Conservation (phyloP, 2,888 invertebrate genomes). For the Cistogaster globosa region DNA sequence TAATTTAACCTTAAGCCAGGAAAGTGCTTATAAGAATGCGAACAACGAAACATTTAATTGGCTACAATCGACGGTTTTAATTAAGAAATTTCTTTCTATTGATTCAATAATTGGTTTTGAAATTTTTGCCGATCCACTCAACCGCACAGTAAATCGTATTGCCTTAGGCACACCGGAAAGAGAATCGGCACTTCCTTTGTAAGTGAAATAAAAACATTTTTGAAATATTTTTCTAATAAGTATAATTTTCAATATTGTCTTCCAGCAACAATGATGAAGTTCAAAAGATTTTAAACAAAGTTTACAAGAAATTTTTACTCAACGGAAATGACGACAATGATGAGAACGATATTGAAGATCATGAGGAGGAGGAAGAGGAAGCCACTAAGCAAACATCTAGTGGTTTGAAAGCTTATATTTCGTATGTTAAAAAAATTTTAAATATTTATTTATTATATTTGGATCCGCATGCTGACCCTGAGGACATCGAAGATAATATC, state of each 20-base stretch:
- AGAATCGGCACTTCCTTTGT: conserved; percentile 89
- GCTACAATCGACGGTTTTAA: conserved; percentile 86
- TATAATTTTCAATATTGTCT: background rate
- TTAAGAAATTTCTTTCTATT: conserved; percentile 87
- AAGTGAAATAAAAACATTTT: conserved; percentile 71
- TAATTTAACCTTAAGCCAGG: conserved; percentile 83
- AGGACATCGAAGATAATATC: conserved; percentile 79
- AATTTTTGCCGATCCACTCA: conserved; percentile 88
- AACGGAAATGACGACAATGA: conserved; percentile 75
- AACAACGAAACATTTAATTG: conserved; percentile 85
- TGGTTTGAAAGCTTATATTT: conserved; percentile 77
- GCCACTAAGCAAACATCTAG: conserved; percentile 73
- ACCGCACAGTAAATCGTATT: conserved; percentile 87
- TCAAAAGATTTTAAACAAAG: conserved; percentile 80
- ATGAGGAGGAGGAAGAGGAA: conserved; percentile 78
- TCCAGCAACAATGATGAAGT: conserved; percentile 82
- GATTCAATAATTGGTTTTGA: conserved; percentile 90
- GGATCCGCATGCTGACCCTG: conserved; percentile 80
- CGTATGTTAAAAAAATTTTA: conserved; percentile 79
- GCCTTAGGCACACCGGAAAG: conserved; percentile 88
- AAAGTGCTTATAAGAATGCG: conserved; percentile 71
- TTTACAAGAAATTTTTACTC: conserved; percentile 79
- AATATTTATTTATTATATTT: conserved; percentile 80
- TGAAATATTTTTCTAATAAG: background rate
- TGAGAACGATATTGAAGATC: conserved; percentile 75